These are phyloP conservation scores for Cenopis cana DNA, from an alignment of 2,888 invertebrate species.

Conservation along the genomic window DNA sequence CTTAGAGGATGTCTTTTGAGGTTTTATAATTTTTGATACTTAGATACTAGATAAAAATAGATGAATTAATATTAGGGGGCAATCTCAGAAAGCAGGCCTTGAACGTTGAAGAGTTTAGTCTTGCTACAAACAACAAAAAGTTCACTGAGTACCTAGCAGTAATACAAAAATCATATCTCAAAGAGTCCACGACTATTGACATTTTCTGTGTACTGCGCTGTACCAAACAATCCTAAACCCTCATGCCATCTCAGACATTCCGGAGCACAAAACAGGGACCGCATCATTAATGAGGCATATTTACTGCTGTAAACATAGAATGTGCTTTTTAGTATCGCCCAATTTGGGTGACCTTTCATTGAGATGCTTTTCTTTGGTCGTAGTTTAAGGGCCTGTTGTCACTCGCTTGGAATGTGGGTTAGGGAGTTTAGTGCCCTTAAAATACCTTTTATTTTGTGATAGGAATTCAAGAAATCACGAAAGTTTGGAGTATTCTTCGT, in stretches of 20 bases:
- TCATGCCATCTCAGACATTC: conserved; percentile 56
- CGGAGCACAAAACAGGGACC: conserved; percentile 59
- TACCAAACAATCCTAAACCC: conserved; percentile 40
- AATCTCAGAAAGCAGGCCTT: too few relatives aligned
- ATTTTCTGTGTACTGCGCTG: conserved; percentile 32
- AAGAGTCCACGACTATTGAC: background rate
- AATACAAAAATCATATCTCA: background rate
- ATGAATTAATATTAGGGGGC: too few relatives aligned
- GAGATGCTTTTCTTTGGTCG: conserved; percentile 30
- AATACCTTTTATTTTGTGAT: conserved; percentile 2
- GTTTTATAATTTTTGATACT: too few relatives aligned
- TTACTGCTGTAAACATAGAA: conserved; percentile 50
- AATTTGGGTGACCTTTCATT: conserved; percentile 43
- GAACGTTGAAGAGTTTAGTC: too few relatives aligned
- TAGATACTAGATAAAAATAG: too few relatives aligned
- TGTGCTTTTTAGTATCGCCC: conserved; percentile 37
- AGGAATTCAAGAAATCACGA: conserved; percentile 7
- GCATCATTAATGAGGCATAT: conserved; percentile 61
- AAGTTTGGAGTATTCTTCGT: conserved; percentile 4
- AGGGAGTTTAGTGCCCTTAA: conserved; percentile 14
- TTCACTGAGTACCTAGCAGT: background rate
- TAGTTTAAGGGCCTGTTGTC: conserved; percentile 22
- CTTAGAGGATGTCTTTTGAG: too few relatives aligned
- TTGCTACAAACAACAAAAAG: background rate
- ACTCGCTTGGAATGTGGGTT: conserved; percentile 17